Evolutionary conservation across 1,140 invertebrate genomes (phyloP).

Genomic region (Dendrolimus kikuchii): DNA sequence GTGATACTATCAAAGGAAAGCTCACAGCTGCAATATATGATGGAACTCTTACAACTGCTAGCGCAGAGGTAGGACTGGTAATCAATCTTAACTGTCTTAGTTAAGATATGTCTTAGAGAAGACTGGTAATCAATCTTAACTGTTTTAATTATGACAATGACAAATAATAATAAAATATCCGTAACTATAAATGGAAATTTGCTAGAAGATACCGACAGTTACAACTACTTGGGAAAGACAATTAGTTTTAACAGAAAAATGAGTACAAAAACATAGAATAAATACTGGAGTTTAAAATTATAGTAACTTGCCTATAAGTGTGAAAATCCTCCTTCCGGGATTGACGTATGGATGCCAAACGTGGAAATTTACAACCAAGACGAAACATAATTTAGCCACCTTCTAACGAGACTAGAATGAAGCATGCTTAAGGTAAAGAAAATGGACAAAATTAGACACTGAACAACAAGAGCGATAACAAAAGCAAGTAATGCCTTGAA

Average conservation of each 20-base stretch:
- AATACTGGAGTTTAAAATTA: not conserved
- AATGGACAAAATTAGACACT: too few relatives aligned
- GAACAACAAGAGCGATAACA: too few relatives aligned
- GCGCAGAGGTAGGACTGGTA: not conserved
- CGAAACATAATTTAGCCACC: not conserved
- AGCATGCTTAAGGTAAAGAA: slow-evolving; percentile 4
- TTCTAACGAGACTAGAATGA: not conserved
- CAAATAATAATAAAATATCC: not conserved
- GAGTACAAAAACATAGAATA: not conserved
- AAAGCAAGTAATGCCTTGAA: too few relatives aligned
- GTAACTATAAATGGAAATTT: not conserved
- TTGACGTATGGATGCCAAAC: not conserved
- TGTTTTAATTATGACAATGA: too few relatives aligned
- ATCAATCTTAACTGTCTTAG: too few relatives aligned
- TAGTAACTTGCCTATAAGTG: not conserved
- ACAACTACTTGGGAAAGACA: slow-evolving; percentile 3
- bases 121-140: not conserved
- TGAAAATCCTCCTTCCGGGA: too few relatives aligned
- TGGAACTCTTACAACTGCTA: not conserved
- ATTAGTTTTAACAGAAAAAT: slow-evolving; percentile 1
- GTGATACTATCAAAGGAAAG: not conserved
- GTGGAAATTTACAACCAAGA: not conserved
- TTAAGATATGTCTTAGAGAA: too few relatives aligned
- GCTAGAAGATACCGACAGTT: not conserved
- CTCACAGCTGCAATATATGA: not conserved